Evolutionary conservation across 1,140 invertebrate species (phyloP).

Genomic region (Drosophila busckii): DNA sequence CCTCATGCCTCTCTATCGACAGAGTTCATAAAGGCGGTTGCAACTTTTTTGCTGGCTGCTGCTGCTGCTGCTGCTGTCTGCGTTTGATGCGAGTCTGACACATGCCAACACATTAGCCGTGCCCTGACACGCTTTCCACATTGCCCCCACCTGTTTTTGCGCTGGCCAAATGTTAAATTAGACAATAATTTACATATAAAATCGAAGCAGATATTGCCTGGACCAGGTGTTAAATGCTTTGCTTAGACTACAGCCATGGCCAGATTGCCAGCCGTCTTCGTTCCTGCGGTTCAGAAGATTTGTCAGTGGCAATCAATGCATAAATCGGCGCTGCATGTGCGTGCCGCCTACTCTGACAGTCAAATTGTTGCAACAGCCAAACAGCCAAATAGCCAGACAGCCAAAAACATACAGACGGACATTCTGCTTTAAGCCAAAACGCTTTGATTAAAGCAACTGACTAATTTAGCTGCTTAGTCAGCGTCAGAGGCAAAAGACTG

Average conservation of each 20-base stretch:
- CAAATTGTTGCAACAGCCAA: slow-evolving; percentile 24
- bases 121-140: slow-evolving; percentile 26
- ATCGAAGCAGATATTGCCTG: slow-evolving; percentile 22
- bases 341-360: slow-evolving; percentile 42
- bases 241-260: slow-evolving; percentile 5
- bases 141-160: neutral
- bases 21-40: too few species aligned
- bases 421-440: neutral
- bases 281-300: slow-evolving; percentile 35
- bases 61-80: slow-evolving; percentile 26
- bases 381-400: neutral
- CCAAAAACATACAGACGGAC: neutral
- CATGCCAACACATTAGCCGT: slow-evolving; percentile 66
- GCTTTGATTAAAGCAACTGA: slow-evolving; percentile 2
- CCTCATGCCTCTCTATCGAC: too few species aligned
- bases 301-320: slow-evolving; percentile 27
- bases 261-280: slow-evolving; percentile 11
- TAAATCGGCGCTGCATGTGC: slow-evolving; percentile 34
- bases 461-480: slow-evolving; percentile 15
- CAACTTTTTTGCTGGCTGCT: slow-evolving; percentile 7
- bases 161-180: slow-evolving; percentile 35
- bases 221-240: slow-evolving; percentile 24
- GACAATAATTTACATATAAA: slow-evolving; percentile 63
- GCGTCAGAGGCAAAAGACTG: slow-evolving; percentile 2
- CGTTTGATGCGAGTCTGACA: slow-evolving; percentile 64